Percentiles rank a stretch among this genome's conserved stretches.
Evolutionary conservation across 2,797 vertebrate genomes (phyloP).

Genomic region (Mycteria americana): DNA sequence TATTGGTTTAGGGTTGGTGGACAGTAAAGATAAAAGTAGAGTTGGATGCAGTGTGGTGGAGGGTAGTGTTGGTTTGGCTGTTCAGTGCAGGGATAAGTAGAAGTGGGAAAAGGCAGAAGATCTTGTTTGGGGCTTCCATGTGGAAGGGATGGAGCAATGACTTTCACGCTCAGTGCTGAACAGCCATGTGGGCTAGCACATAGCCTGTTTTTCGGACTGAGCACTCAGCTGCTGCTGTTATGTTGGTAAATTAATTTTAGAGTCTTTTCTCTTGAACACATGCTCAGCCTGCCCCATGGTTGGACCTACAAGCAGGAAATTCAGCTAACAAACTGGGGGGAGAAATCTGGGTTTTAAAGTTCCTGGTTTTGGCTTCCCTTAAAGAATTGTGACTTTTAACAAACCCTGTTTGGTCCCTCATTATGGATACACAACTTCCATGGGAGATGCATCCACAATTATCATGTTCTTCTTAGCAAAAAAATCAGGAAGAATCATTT

Average conservation of each 20-base stretch:
- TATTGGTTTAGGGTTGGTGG: neutral
- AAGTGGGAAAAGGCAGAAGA: neutral
- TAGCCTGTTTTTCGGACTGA: neutral
- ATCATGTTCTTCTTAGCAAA: neutral
- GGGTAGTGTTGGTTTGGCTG: neutral
- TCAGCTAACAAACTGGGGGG: fast-evolving
- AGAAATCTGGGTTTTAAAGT: neutral
- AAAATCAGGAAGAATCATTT: neutral
- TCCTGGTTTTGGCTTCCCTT: neutral
- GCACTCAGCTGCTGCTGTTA: neutral
- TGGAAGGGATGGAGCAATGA: neutral
- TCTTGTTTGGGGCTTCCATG: neutral
- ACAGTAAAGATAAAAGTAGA: neutral
- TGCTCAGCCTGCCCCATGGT: neutral
- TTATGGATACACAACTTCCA: neutral
- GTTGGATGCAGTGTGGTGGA: neutral
- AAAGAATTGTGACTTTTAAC: neutral
- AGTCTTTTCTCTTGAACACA: neutral
- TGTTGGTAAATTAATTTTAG: neutral
- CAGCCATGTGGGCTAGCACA: neutral
- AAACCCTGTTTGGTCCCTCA: neutral
- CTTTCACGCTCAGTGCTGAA: neutral
- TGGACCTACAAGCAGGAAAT: neutral
- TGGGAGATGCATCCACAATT: neutral
- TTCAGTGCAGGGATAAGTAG: neutral